Base-by-base conservation (phyloP, 2,113 vertebrate genomes). In the Cardinalis cardinalis region DNA sequence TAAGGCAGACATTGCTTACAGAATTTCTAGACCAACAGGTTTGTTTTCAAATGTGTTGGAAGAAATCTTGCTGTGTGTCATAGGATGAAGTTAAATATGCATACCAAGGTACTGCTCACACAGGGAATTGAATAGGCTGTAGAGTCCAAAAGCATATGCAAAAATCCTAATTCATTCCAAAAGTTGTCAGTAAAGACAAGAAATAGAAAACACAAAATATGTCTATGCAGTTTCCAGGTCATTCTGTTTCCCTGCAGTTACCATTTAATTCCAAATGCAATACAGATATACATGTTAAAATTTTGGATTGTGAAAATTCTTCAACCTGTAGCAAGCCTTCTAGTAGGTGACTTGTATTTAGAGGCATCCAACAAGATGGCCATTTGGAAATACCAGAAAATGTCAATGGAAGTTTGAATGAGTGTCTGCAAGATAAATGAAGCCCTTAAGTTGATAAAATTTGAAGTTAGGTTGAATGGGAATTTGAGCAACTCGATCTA, bases 371-470 rank as follows among this genome's bases (percentile, higher is more conserved):
- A 17, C 6, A 23, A 61, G 28, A 56, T 76, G 80, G 48, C 49
- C 49, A 68, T 76, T 92, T 69, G 11, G 29, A 92, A 92, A 88
- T 72, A 72, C 2, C 61, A 92, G n/a, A 90, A 88, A 94, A 79
- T 68, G 44, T 72, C 49, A 72, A 26, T 52, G 14, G 24, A 82
- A 61, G 2, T 69, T 87, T 65, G 56, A 72, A n/a, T 29, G 21
- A 75, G 14, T 23, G 43, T 51, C 11, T 92, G 34, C 4, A 28
- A 68, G 15, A 29, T 16, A 78, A 68, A 21, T 7, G n/a, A 83
- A 82, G 9, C 7, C 53, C 31, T 80, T 60, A n/a, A 56, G 4
- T 5, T 61, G n/a, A 53, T 18, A 53, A 52, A 74, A 36, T 38
- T 29, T 52, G 59, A 53, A 20, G n/a, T 46, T 38, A 34, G 13